Conservation (phyloP, 2,888 invertebrate genomes). For the Zelleria hepariella region DNA sequence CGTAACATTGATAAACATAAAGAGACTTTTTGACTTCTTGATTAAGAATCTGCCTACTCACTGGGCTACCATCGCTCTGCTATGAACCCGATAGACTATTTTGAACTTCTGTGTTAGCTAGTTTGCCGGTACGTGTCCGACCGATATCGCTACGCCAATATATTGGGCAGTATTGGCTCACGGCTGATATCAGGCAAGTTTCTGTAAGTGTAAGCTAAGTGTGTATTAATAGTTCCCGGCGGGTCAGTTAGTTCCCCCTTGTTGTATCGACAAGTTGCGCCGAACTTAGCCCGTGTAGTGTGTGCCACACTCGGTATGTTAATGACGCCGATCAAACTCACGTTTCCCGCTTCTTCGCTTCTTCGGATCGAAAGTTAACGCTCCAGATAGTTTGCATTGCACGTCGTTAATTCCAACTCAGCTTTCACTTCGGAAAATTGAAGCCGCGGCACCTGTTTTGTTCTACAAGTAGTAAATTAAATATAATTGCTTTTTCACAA, state of each 20-base stretch:
- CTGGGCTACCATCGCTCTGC: no score
- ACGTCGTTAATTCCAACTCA: neutral
- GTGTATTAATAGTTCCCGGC: neutral
- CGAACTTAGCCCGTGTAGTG: neutral
- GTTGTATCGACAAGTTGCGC: neutral
- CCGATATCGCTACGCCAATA: neutral
- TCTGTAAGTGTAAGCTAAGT: neutral
- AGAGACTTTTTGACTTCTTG: no score
- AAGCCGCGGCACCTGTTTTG: neutral
- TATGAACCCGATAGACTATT: neutral
- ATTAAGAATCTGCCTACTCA: no score
- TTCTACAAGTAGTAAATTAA: neutral
- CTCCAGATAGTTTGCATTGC: neutral
- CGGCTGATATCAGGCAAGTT: neutral
- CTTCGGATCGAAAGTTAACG: neutral
- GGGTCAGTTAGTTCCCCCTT: neutral
- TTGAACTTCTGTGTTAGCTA: neutral
- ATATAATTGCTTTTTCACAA: neutral
- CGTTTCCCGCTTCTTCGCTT: neutral
- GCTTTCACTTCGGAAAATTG: neutral
- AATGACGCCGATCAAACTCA: neutral
- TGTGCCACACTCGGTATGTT: neutral
- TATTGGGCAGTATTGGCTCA: neutral
- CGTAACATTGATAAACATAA: no score
- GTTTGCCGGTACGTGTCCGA: neutral